A percentile compares a stretch with the other conserved stretches of the same genome.
Evolutionary conservation across 2,797 vertebrate genomes (phyloP).

Genomic region (Spondyliosoma cantharus): DNA sequence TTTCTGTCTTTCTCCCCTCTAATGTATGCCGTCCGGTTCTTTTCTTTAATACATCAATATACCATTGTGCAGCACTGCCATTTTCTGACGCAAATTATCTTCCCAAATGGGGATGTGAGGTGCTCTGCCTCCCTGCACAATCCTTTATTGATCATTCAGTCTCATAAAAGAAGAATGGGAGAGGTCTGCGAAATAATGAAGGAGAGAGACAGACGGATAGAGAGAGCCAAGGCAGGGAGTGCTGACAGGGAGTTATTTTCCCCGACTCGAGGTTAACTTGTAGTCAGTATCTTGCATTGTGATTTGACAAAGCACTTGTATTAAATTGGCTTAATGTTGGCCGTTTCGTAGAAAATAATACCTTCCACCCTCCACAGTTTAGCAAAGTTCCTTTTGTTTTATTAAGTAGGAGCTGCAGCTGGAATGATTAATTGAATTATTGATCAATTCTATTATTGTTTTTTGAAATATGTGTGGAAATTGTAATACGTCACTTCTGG

Average conservation of each 20-base stretch:
- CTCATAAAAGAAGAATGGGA: constrained; percentile 86
- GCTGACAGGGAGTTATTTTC: constrained; percentile 90
- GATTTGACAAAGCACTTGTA: constrained; percentile 88
- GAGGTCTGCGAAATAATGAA: constrained; percentile 63
- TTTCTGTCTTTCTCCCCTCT: constrained; percentile 44
- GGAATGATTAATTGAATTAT: too few species aligned
- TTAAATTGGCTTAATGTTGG: constrained; percentile 12
- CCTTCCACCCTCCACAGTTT: neutral
- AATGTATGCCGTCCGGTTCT: constrained; percentile 72
- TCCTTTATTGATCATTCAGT: constrained; percentile 93
- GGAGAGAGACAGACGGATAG: constrained; percentile 45
- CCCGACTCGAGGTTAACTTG: constrained; percentile 94
- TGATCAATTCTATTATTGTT: too few species aligned
- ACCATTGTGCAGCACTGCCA: constrained; percentile 75
- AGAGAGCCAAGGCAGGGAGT: constrained; percentile 64
- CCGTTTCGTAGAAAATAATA: constrained; percentile 11
- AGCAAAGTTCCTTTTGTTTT: neutral
- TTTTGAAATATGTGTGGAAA: too few species aligned
- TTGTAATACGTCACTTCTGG: too few species aligned
- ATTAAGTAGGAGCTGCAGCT: neutral
- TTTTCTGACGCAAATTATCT: constrained; percentile 90
- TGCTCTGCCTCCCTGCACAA: constrained; percentile 83
- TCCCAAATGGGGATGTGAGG: constrained; percentile 80
- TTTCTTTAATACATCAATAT: constrained; percentile 89
- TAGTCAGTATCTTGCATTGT: constrained; percentile 94